These are phyloP conservation scores for Seira musarum DNA, from an alignment of 2,888 invertebrate species.

Conservation along the genomic window DNA sequence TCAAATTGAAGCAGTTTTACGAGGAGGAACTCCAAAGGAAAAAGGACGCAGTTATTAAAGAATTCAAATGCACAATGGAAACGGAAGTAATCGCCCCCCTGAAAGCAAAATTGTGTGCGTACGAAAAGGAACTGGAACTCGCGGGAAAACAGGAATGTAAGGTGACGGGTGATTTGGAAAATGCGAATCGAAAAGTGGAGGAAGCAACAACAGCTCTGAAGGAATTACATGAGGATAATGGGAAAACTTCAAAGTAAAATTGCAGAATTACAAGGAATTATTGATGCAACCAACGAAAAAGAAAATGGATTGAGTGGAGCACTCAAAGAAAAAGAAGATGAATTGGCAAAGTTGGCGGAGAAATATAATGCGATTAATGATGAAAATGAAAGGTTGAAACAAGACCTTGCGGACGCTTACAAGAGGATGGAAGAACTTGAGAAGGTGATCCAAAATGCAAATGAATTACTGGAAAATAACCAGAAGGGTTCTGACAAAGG, in stretches of 20 bases:
- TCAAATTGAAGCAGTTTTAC: slow-evolving; percentile 48
- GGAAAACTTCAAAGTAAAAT: slow-evolving; percentile 19
- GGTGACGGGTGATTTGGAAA: no score
- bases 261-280: not conserved
- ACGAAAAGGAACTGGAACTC: no score
- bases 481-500: no score
- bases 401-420: slow-evolving; percentile 8
- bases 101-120: slow-evolving; percentile 25
- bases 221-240: slow-evolving; percentile 19
- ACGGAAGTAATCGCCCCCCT: slow-evolving; percentile 27
- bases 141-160: no score
- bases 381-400: slow-evolving; percentile 35
- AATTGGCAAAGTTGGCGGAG: not conserved
- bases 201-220: no score
- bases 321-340: slow-evolving; percentile 26
- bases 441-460: not conserved
- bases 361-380: not conserved
- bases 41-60: slow-evolving; percentile 28
- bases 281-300: not conserved
- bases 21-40: slow-evolving; percentile 34
- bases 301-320: not conserved
- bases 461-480: no score
- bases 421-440: not conserved
- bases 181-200: no score
- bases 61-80: slow-evolving; percentile 47